Conservation (phyloP, 1,140 invertebrate species). For the Sipha flava region DNA sequence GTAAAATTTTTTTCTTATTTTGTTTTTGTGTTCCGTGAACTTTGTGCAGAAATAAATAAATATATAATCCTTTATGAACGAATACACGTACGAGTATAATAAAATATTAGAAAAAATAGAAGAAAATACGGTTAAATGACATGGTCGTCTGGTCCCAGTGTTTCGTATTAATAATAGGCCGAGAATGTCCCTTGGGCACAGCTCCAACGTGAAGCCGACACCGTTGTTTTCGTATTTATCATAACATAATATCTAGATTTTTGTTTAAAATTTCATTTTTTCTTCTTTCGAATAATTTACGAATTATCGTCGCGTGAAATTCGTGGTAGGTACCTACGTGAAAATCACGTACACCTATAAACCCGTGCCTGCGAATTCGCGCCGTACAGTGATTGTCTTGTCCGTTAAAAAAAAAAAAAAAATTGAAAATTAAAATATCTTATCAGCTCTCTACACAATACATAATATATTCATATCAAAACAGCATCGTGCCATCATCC, state of each 20-base stretch:
- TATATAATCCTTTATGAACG: too few relatives aligned
- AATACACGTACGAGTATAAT: too few relatives aligned
- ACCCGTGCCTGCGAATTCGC: too few relatives aligned
- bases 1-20: neutral
- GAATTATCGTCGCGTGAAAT: too few relatives aligned
- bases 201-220: constrained; percentile 27
- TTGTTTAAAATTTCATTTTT: neutral
- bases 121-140: neutral
- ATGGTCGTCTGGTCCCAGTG: constrained; percentile 28
- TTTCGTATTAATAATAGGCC: constrained; percentile 32
- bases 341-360: too few relatives aligned
- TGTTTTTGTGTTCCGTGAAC: neutral
- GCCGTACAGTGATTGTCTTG: too few relatives aligned
- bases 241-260: constrained; percentile 15
- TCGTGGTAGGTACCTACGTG: too few relatives aligned
- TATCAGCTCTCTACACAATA: neutral
- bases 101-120: too few relatives aligned
- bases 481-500: neutral
- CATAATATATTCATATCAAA: too few relatives aligned
- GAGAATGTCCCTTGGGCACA: constrained; percentile 27
- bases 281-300: too few relatives aligned
- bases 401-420: neutral
- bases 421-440: neutral
- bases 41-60: too few relatives aligned
- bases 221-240: constrained; percentile 30